Base-by-base conservation (phyloP, 2,113 vertebrate species). In the Nestor notabilis region DNA sequence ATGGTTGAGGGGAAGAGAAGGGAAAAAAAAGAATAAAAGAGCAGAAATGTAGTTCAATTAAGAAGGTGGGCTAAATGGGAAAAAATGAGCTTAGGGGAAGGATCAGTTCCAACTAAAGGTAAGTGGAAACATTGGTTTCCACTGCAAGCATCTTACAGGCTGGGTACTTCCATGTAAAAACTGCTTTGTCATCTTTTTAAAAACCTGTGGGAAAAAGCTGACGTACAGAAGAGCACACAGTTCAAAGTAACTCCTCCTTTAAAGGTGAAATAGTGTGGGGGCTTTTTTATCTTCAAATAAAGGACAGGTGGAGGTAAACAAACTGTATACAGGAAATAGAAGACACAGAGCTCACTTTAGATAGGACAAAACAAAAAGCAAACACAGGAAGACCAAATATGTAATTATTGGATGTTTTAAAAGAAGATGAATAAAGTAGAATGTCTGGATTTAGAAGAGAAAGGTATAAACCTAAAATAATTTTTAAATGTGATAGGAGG, bases 1-100 rank as follows among this genome's bases (percentile, higher is more conserved):
- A 19, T 72, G 13, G 7, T 24, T 60, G 19, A 17, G 39, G 17
- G 2, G 2, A 12, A 33, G 15, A 0, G 3, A 2, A 5, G 4
- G 9, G 7, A 3, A 5, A 24, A 23, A 47, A 27, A 39, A 41
- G 19, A 21, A 24, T 35, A 58, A 35, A 58, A 35, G 56, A 85
- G 17, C 29, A 93, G 47, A 85, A 88, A 71, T 68, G 35, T 41
- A 83, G 37, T 64, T 16, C 2, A 2, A 15, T 72, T 83, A 72
- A 20, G 47, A 80, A 85, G 28, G 16, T 88, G 56, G 4, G 31
- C 85, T 79, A 79, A 44, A 25, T 66, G 39, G 20, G 50, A 46
- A 41, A 68, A 85, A 88, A 37, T 10, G 12, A 85, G 25, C 24
- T 13, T 39, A 11, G 64, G 29, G 18, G 58, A 90, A 83, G 21